These are phyloP conservation scores for Mesorhabditis spiculigera DNA, from an alignment of 2,888 invertebrate species.

Conservation along the genomic window DNA sequence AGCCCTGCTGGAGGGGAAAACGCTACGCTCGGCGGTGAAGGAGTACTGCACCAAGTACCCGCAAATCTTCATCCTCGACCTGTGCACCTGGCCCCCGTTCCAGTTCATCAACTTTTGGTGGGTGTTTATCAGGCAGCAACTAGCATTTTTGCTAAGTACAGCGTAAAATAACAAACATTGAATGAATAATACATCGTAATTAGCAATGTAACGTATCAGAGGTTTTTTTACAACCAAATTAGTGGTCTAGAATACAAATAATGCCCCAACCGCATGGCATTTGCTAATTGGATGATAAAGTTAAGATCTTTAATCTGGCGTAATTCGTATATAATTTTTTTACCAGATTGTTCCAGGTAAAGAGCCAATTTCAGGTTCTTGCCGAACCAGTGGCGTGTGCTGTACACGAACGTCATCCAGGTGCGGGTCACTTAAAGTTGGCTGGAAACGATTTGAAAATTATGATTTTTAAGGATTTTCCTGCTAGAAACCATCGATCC, in stretches of 20 bases:
- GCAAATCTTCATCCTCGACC: background rate
- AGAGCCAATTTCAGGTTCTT: constrained; percentile 1
- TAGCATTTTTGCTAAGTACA: too few relatives aligned
- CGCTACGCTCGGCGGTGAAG: background rate
- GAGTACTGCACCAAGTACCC: background rate
- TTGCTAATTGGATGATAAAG: too few relatives aligned
- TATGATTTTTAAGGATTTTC: too few relatives aligned
- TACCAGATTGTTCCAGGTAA: background rate
- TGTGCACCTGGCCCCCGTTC: constrained; percentile 5
- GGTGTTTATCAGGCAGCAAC: background rate
- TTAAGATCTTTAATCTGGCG: too few relatives aligned
- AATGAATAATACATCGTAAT: too few relatives aligned
- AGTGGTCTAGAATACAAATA: too few relatives aligned
- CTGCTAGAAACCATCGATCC: background rate
- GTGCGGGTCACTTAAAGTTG: background rate
- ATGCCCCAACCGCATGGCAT: too few relatives aligned
- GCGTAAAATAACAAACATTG: too few relatives aligned
- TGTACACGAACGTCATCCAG: constrained; percentile 2
- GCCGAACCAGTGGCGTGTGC: background rate
- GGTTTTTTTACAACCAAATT: too few relatives aligned
- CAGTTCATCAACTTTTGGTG: constrained; percentile 4
- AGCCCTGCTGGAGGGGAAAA: constrained; percentile 1
- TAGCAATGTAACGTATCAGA: too few relatives aligned
- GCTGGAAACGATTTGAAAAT: too few relatives aligned
- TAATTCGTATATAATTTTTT: too few relatives aligned